Conservation (phyloP, 1,140 invertebrate species). For the Leguminivora glycinivorella region DNA sequence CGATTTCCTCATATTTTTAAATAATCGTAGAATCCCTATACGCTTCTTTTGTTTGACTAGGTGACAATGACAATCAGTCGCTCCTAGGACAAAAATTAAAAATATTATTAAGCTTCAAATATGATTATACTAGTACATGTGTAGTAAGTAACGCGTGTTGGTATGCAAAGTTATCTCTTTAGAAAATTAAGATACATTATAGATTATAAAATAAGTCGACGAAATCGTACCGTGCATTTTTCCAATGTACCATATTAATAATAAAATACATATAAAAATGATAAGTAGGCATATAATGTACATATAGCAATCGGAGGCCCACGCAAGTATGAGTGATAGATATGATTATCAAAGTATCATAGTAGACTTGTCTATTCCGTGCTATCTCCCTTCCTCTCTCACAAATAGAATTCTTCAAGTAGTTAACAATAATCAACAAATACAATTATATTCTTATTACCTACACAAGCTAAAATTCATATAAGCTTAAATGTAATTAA, state of each 20-base stretch:
- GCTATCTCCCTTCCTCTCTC: constrained; percentile 17
- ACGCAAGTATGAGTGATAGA: constrained; percentile 50
- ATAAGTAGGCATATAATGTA: constrained; percentile 34
- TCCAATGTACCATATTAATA: constrained; percentile 23
- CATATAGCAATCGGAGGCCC: constrained; percentile 41
- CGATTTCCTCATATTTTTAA: background rate
- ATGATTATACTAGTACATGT: background rate
- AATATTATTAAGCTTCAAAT: constrained; percentile 14
- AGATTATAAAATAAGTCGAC: background rate
- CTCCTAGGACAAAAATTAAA: background rate
- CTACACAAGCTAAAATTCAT: background rate
- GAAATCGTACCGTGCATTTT: constrained; percentile 26
- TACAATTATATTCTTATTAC: constrained; percentile 12
- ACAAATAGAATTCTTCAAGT: constrained; percentile 24
- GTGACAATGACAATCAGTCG: constrained; percentile 11
- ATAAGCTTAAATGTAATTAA: background rate
- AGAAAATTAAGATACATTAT: background rate
- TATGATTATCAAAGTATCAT: constrained; percentile 31
- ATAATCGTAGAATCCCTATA: constrained; percentile 13
- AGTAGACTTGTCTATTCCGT: background rate
- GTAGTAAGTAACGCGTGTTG: background rate
- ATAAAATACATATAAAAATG: constrained; percentile 18
- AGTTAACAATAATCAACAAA: background rate
- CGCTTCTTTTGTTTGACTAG: constrained; percentile 21
- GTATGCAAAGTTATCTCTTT: background rate